Base-by-base conservation (phyloP, 2,113 vertebrate species). In the Oceanites oceanicus region DNA sequence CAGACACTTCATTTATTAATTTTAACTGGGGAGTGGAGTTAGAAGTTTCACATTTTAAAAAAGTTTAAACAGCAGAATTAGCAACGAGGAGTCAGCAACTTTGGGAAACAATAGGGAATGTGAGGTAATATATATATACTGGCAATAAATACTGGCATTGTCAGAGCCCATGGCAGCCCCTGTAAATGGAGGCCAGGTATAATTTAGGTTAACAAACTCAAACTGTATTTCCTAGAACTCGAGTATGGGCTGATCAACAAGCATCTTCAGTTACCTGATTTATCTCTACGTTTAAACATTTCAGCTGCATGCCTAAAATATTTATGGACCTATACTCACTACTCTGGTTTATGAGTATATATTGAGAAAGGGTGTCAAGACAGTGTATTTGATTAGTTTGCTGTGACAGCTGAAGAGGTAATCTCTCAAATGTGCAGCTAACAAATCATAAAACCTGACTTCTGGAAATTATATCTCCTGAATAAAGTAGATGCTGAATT, bases 271-370 rank as follows among this genome's bases (percentile, higher is more conserved):
- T 63, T 44, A 62, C 50, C 42, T 62, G 74, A 96, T 83, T 93
- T 90, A 94, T 86, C 49, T 74, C 38, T 62, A 11, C 1, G 3
- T 44, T 90, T 93, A 80, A 93, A 80, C 63, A 63, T 86, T 88
- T 95, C 85, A 96, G 78, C 71, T 90, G 61, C 78, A 83, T 47
- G 63, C 59, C 81, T 90, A 71, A 93, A 95, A 93, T 76, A 96
- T 90, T 95, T 92, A 90, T 71, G 63, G 56, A 79, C 55, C 67
- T 86, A 79, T 42, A 80, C 32, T 86, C 45, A 47, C 81, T 73
- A 15, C 38, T 81, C 45, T 70, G 45, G 91, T 93, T 96, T 86
- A 93, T 83, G 72, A 56, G 53, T 58, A 68, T 75, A 85, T 78
- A 82, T 50, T 73, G 62, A 94, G 53, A 90, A 91, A 82, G 58